A percentile compares a stretch with the other conserved stretches of the same genome.
Conservation (phyloP, 2,797 vertebrate genomes). For the Sebastes hopkinsi region DNA sequence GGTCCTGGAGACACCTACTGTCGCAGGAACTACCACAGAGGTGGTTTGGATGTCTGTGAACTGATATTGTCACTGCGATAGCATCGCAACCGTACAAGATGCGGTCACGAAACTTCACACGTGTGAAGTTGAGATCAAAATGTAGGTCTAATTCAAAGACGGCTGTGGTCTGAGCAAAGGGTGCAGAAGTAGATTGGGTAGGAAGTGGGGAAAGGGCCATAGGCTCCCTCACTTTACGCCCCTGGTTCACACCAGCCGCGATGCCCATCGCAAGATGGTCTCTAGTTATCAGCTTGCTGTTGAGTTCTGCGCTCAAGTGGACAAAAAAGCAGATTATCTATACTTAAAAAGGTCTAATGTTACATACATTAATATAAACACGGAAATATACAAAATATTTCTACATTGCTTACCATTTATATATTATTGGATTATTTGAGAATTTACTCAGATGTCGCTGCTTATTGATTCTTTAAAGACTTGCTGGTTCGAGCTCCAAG, state of each 20-base stretch:
- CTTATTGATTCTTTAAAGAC: not conserved
- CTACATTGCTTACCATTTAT: not conserved
- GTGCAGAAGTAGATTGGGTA: not conserved
- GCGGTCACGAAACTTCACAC: not conserved
- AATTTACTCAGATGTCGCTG: not conserved
- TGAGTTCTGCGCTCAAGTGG: not conserved
- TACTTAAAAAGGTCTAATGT: not conserved
- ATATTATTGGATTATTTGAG: not conserved
- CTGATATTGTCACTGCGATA: not conserved
- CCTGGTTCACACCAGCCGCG: not conserved
- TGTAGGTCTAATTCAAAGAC: not conserved
- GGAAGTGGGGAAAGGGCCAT: not conserved
- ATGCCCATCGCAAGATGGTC: not conserved
- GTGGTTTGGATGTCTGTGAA: not conserved
- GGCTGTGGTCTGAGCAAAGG: not conserved
- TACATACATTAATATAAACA: not conserved
- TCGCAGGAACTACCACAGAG: not conserved
- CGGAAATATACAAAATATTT: not conserved
- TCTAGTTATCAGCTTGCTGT: not conserved
- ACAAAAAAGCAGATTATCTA: not conserved
- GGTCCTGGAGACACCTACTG: too few relatives aligned
- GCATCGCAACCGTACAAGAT: not conserved
- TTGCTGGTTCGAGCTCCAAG: not conserved
- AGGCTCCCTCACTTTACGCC: not conserved
- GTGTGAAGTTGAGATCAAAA: not conserved